Evolutionary conservation across 1,140 invertebrate species (phyloP), one percentile per base, ranked within the genome.

Genomic region (Pygmarrhopalites habei): DNA sequence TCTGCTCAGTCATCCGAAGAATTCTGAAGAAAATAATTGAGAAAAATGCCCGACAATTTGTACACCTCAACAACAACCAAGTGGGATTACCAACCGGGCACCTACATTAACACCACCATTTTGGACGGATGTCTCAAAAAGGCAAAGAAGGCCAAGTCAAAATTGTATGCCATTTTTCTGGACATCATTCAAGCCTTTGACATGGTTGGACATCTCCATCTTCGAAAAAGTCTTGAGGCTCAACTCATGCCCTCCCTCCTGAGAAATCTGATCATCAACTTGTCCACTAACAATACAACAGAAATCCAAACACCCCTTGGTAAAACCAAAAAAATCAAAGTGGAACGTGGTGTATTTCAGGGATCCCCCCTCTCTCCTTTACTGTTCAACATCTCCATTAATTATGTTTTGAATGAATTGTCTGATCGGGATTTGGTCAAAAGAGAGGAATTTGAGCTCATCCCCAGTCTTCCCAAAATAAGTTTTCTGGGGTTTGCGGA

Each of bases 161-260:
- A 47, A 10, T 47, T 12, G 12, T 47, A 47, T 47, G 19, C 19
- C 19, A 47, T 21, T 14, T 62, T 68, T 5, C 46, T 73, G n/a
- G 71, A 75, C 43, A 51, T 70, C 0, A 53, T 58, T 15, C 70
- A 73, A 63, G 72, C 65, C 19, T 75, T 73, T 52, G 71, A 74
- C 66, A 62, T 65, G 47, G 70, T 75, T 23, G 73, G 71, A 71
- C 71, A 73, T 26, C 53, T 65, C 57, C 67, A 67, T 0, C 69
- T 75, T 35, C 49, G 73, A 12, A 65, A 56, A 30, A 73, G 72
- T 59, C 43, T 71, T 5, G 5, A 15, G 19, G 44, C 10, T 5
- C 12, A 12, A 47, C 10, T 14, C 7, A 47, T 47, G 7, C 44
- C 44, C 10, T 14, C 44, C 19, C n/a, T 15, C 10, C 21, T 47